Evolutionary conservation across 2,113 vertebrate species (phyloP), one percentile per base, ranked within the genome.

Genomic region (Phalacrocorax pelagicus): DNA sequence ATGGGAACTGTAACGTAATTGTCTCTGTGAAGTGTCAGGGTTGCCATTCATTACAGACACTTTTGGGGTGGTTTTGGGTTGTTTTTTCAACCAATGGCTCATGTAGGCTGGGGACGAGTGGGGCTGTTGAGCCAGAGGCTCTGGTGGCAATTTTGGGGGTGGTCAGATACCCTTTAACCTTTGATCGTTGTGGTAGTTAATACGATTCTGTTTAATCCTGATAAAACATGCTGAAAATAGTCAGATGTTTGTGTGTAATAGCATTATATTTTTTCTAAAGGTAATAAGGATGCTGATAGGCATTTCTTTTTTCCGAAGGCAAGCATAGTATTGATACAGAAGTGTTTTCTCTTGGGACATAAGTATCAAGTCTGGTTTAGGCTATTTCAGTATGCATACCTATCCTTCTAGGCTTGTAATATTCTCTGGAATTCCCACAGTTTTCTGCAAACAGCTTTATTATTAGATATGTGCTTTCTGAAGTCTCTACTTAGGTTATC

Each of bases 361-460:
- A 22, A 73, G 40, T 78, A 59, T 42, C n/a, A 46, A 52, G 34
- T 38, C 47, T 55, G 26, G 2, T 88, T 77, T 47, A 4, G 34
- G 29, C 49, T 86, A 46, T 84, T 89, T 93, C 75, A 93, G 14
- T 72, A 15, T 44, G 21, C 29, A 24, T 72, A 47, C 82, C 47
- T 86, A 12, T 47, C 62, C 75, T 90, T 70, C 66, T 40, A 61
- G 79, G 63, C 55, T 88, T 86, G n/a, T 74, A 63, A 67, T 92
- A 57, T 9, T 86, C 30, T 88, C 55, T 79, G 69, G 47, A 86
- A 91, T 91, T 79, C 74, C 57, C 70, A 40, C 1, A n/a, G 66
- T 85, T 94, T 88, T 87, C 62, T 92, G 52, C 52, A 57, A 59
- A 78, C 42, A 88, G 59, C 32, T 92, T 88, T 92, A n/a, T 86